Conservation (phyloP, 2,113 vertebrate genomes). For the Sigmodon hispidus region DNA sequence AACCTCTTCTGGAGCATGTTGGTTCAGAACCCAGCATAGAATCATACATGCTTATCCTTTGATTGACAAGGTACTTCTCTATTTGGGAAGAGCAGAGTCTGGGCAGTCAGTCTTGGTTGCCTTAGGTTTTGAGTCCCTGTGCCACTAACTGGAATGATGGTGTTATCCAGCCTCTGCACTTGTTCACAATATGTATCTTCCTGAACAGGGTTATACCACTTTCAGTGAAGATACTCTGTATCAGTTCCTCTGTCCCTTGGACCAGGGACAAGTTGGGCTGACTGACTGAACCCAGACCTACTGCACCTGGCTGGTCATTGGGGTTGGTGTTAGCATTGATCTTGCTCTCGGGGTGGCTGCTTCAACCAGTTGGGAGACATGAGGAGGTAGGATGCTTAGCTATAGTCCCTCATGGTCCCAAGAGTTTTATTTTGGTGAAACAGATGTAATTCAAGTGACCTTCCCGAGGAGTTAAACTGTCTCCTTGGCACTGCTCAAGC, state of each 20-base stretch:
- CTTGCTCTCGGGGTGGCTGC: not conserved
- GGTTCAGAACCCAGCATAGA: not conserved
- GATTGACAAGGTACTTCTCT: not conserved
- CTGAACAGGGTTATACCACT: not conserved
- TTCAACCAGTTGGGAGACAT: not conserved
- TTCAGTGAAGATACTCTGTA: accelerated
- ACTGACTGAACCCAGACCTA: not conserved
- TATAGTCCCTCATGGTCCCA: accelerated
- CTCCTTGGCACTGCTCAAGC: not conserved
- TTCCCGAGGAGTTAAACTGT: not conserved
- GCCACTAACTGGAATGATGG: not conserved
- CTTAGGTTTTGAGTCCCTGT: not conserved
- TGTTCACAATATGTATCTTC: not conserved
- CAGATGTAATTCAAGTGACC: not conserved
- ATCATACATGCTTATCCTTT: accelerated
- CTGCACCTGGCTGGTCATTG: no score
- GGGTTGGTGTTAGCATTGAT: not conserved
- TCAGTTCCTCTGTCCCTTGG: not conserved
- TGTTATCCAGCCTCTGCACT: not conserved
- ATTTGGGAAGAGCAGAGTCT: accelerated
- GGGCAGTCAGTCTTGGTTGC: not conserved
- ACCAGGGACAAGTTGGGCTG: not conserved
- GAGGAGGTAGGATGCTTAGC: not conserved
- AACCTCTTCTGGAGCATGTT: not conserved
- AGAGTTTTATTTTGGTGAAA: not conserved